Base-by-base conservation (phyloP, 1,140 invertebrate genomes). In the Solenopsis invicta region DNA sequence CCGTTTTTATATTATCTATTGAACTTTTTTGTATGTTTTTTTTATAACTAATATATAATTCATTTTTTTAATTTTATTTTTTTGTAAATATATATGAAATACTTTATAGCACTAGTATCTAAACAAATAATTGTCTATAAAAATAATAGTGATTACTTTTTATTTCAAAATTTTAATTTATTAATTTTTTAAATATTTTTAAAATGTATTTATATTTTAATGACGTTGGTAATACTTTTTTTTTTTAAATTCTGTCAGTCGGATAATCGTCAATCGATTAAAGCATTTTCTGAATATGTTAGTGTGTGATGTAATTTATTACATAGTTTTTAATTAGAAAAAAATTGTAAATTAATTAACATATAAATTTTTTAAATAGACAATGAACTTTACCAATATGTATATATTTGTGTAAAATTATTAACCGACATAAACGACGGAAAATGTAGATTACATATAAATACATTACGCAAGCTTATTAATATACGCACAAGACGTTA, bases 101-200 rank as follows among this genome's bases (percentile, higher is more conserved):
- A 6, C 54, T 74, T 74, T 74, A 52, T 18, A 29, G 52, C n/a
- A 74, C 9, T n/a, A n/a, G 1, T 69, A 67, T 21, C 2, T 71
- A 37, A 29, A 37, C 12, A 56, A 54, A n/a, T 8, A 54, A 56
- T 56, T 37, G 4, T 3, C 12, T 18, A 56, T 56, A n/a, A 75
- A 75, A 8, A 34, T 54, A n/a, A 41, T 13, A 67, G 21, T 66
- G 1, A 16, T 48, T 48, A 48, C 4, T 16, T 16, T 24, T 69
- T 69, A 24, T 4, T 4, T 45, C 2, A 48, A 45, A 45, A 69
- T 13, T 9, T 0, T 6, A 69, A n/a, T 37, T 67, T 48, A 48
- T 69, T 6, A 48, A 69, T 64, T 18, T 67, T 45, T 67, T 21
- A 67, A 67, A 67, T 67, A 29, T 64, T 37, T 1, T 66, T 66